Percentiles rank a stretch among this genome's conserved stretches.
phyloP scores from a whole-genome alignment of 2,797 vertebrate genomes.

The Manis crassicaudata region DNA sequence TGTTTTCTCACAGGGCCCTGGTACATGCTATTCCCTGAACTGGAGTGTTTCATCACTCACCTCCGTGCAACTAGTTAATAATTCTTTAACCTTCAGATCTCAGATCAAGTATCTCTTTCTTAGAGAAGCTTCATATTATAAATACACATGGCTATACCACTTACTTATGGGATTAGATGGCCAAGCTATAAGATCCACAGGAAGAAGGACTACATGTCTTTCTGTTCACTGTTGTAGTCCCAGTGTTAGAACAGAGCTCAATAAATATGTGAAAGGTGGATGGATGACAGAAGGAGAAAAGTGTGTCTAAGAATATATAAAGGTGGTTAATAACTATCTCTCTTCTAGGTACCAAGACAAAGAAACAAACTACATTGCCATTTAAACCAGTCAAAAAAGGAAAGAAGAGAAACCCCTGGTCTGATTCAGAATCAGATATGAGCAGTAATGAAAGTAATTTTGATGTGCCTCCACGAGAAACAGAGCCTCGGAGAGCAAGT shows the following conservation, averaged over 20 bases:
- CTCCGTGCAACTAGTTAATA: neutral
- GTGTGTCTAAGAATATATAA: neutral
- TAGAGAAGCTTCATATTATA: neutral
- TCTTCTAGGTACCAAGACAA: slow-evolving; percentile 82
- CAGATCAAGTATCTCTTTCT: neutral
- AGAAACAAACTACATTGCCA: slow-evolving; percentile 92
- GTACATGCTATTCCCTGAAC: neutral
- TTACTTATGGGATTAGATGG: neutral
- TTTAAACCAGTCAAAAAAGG: slow-evolving; percentile 91
- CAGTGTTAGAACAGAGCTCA: neutral
- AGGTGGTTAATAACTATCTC: slow-evolving; percentile 51
- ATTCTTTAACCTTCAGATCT: neutral
- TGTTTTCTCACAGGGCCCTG: neutral
- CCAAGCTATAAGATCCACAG: neutral
- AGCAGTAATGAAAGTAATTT: slow-evolving; percentile 77
- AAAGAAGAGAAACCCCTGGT: slow-evolving; percentile 88
- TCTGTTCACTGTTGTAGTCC: neutral
- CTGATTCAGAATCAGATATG: slow-evolving; percentile 84
- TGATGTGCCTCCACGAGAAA: slow-evolving; percentile 84
- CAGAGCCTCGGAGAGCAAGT: slow-evolving; percentile 87
- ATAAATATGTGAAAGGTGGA: neutral
- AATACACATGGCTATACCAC: neutral
- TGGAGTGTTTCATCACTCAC: neutral
- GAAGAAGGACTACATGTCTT: neutral
- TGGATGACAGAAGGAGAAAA: neutral